phyloP scores from a whole-genome alignment of 2,888 invertebrate species.

The Dascillus cervinus region DNA sequence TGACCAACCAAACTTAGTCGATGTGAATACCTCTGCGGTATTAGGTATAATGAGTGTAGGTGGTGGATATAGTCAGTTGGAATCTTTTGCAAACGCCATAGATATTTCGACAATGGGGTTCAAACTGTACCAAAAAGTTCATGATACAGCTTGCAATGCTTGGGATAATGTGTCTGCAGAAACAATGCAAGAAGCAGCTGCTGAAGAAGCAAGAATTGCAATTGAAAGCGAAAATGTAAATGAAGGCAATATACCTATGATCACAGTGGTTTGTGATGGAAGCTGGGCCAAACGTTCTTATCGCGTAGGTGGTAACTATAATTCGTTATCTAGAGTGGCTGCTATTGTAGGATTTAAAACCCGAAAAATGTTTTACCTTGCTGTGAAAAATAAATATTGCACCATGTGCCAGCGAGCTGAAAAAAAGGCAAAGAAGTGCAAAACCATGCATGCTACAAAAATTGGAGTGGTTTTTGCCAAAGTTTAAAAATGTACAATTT shows the following conservation, averaged over 20 bases:
- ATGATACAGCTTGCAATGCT: slow-evolving; percentile 3
- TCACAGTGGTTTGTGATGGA: slow-evolving; percentile 5
- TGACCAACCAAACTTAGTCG: neutral
- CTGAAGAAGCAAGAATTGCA: slow-evolving; percentile 2
- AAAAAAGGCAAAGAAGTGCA: too few relatives aligned
- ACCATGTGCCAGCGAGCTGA: slow-evolving; percentile 1
- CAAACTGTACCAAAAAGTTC: neutral
- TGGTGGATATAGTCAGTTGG: slow-evolving; percentile 3
- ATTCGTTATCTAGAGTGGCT: slow-evolving; percentile 3
- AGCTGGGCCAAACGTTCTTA: slow-evolving; percentile 4
- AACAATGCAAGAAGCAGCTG: slow-evolving; percentile 1
- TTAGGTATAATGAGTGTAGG: slow-evolving; percentile 3
- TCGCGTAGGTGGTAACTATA: slow-evolving; percentile 1
- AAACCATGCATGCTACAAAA: slow-evolving; percentile 4
- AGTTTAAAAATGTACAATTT: slow-evolving; percentile 2
- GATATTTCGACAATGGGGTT: slow-evolving; percentile 3
- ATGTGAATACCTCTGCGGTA: neutral
- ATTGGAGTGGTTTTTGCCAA: slow-evolving; percentile 1
- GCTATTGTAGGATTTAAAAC: slow-evolving; percentile 5
- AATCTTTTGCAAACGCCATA: slow-evolving; percentile 2
- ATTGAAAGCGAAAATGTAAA: slow-evolving; percentile 1
- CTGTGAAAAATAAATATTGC: slow-evolving; percentile 5
- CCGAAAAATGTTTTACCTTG: neutral
- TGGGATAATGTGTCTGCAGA: slow-evolving; percentile 1
- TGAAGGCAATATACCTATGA: neutral